Percentiles rank a stretch among this genome's conserved stretches.
phyloP scores from a whole-genome alignment of 2,888 invertebrate species.

The Synergus itoensis region DNA sequence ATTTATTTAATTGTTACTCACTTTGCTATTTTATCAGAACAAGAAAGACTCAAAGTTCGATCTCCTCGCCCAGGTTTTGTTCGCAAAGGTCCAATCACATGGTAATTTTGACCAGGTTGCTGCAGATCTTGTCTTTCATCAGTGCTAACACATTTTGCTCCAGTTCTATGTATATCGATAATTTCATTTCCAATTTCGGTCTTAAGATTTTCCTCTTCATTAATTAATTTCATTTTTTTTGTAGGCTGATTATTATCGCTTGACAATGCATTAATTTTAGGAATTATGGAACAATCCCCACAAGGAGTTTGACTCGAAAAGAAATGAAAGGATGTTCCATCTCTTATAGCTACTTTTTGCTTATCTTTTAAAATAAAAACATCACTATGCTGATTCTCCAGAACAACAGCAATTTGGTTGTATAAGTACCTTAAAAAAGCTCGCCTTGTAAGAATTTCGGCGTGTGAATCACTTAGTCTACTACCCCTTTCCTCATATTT shows the following conservation, averaged over 20 bases:
- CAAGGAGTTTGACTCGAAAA: conserved; percentile 94
- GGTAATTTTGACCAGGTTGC: conserved; percentile 82
- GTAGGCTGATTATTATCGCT: conserved; percentile 38
- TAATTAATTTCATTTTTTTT: conserved; percentile 67
- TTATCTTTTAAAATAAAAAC: conserved; percentile 73
- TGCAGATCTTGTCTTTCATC: conserved; percentile 82
- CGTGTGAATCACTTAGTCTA: conserved; percentile 93
- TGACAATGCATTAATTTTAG: conserved; percentile 76
- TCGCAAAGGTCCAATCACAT: conserved; percentile 85
- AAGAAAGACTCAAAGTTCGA: conserved; percentile 92
- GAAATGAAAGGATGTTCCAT: conserved; percentile 86
- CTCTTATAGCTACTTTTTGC: conserved; percentile 79
- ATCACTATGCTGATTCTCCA: conserved; percentile 68
- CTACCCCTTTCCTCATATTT: conserved; percentile 83
- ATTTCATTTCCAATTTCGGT: conserved; percentile 48
- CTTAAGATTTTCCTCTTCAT: conserved; percentile 62
- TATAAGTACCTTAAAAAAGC: conserved; percentile 89
- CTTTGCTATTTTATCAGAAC: conserved; percentile 94
- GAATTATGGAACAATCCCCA: conserved; percentile 94
- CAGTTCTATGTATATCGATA: conserved; percentile 85
- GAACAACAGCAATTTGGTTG: conserved; percentile 80
- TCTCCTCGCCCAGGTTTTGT: conserved; percentile 96
- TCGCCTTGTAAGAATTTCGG: conserved; percentile 92
- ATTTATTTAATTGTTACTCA: conserved; percentile 51
- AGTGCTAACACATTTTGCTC: conserved; percentile 88